Evolutionary conservation across 2,797 vertebrate genomes (phyloP).

Genomic region (Anabas testudineus): DNA sequence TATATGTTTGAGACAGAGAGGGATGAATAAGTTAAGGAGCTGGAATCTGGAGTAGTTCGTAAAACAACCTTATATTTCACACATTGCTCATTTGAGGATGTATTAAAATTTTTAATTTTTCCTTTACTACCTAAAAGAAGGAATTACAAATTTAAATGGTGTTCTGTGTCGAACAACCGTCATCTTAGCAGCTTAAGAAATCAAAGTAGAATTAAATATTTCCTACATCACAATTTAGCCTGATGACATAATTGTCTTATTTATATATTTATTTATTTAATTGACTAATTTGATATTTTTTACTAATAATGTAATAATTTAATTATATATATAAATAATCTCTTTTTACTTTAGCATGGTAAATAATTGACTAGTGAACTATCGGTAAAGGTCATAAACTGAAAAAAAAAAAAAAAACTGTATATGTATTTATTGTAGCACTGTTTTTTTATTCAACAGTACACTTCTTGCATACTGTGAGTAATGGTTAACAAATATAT

Average conservation of each 20-base stretch:
- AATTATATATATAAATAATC: neutral
- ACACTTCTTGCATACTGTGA: neutral
- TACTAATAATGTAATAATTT: too few relatives aligned
- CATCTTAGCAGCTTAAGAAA: neutral
- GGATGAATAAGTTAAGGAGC: neutral
- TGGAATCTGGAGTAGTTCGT: neutral
- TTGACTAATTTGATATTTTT: neutral
- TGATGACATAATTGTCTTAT: neutral
- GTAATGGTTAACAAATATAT: constrained; percentile 1
- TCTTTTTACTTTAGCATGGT: neutral
- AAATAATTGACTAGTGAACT: too few relatives aligned
- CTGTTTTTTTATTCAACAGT: neutral
- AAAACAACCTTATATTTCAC: neutral
- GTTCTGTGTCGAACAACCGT: neutral
- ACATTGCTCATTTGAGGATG: neutral
- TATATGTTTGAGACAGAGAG: constrained; percentile 1
- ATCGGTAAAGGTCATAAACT: neutral
- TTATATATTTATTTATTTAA: neutral
- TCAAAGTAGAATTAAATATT: neutral
- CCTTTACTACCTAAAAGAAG: neutral
- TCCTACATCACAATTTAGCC: neutral
- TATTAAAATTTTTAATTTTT: neutral
- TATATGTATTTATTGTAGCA: too few relatives aligned
- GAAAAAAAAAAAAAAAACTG: neutral
- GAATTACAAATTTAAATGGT: neutral